Conservation (phyloP, 2,797 vertebrate genomes). For the Cyprinella venusta region DNA sequence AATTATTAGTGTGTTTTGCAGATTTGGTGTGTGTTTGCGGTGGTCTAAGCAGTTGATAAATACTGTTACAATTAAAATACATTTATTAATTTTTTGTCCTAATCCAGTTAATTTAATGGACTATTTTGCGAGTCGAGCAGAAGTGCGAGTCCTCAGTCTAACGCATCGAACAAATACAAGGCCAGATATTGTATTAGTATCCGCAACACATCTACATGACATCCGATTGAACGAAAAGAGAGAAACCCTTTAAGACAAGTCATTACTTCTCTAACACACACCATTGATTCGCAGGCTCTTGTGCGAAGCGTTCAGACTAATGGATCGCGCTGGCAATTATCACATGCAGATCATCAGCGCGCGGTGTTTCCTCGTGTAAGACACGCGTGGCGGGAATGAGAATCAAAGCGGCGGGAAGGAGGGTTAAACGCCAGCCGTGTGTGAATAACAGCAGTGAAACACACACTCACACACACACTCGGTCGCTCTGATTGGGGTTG, state of each 20-base stretch:
- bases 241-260: conserved; percentile 42
- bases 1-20: too few relatives aligned
- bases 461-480: conserved; percentile 39
- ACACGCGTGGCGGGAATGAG: conserved; percentile 32
- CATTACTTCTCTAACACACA: conserved; percentile 52
- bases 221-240: conserved; percentile 35
- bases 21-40: too few relatives aligned
- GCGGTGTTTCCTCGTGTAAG: conserved; percentile 22
- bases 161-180: neutral
- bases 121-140: neutral
- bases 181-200: conserved; percentile 45
- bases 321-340: conserved; percentile 50
- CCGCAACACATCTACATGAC: conserved; percentile 56
- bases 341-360: conserved; percentile 35
- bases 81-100: too few relatives aligned
- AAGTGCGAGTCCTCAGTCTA: neutral
- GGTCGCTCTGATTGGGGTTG: conserved; percentile 36
- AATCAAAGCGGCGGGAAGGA: conserved; percentile 36
- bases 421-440: conserved; percentile 14
- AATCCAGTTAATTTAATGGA: neutral
- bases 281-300: conserved; percentile 22
- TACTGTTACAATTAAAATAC: too few relatives aligned
- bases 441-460: conserved; percentile 29
- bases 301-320: conserved; percentile 40
- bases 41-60: too few relatives aligned